Evolutionary conservation across 2,113 vertebrate genomes (phyloP).

Genomic region (Agelaius tricolor): DNA sequence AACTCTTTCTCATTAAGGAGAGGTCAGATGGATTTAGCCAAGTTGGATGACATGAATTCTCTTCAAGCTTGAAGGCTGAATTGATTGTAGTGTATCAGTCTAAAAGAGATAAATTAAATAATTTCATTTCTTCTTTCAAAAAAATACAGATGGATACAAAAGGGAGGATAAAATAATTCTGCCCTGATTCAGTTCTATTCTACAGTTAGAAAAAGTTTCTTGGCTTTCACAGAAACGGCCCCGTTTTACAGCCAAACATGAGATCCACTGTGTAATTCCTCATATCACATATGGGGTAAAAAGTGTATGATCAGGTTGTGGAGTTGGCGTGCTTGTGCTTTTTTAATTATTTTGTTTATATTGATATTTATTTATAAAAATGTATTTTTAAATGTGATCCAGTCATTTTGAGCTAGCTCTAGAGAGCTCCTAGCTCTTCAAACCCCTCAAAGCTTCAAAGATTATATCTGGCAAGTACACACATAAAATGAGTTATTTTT

Average conservation of each 20-base stretch:
- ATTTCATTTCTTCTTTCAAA: not conserved
- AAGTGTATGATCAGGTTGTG: not conserved
- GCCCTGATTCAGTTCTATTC: not conserved
- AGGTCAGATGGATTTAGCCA: conserved; percentile 2
- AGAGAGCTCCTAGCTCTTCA: not conserved
- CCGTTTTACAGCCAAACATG: not conserved
- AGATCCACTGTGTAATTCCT: not conserved
- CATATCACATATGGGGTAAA: not conserved
- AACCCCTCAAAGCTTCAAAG: not conserved
- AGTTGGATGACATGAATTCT: not conserved
- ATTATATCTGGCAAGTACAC: not conserved
- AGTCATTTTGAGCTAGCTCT: not conserved
- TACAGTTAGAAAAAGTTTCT: not conserved
- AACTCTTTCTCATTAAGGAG: not conserved
- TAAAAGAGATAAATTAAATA: not conserved
- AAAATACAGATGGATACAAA: not conserved
- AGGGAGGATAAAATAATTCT: not conserved
- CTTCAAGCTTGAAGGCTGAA: not conserved
- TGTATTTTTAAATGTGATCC: not conserved
- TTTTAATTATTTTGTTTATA: not conserved
- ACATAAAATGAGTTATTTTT: not conserved
- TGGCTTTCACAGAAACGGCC: not conserved
- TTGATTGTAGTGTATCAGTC: not conserved
- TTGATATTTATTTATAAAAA: not conserved
- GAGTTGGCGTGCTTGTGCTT: not conserved